phyloP scores from a whole-genome alignment of 2,113 vertebrate species.

The Stomatorhinus ivindoensis region DNA sequence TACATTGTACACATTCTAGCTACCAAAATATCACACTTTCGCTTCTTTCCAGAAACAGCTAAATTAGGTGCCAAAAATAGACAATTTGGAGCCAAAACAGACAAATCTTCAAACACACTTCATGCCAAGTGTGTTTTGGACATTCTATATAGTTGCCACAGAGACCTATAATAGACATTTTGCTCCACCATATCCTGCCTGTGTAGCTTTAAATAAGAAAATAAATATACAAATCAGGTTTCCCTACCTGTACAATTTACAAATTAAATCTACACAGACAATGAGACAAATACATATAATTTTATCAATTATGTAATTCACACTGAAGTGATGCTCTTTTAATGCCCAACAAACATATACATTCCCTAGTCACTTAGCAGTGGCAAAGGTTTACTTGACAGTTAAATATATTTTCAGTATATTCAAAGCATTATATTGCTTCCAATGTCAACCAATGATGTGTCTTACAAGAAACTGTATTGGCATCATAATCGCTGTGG shows the following conservation, averaged over 20 bases:
- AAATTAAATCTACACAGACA: slow-evolving; percentile 10
- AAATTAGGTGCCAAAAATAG: not conserved
- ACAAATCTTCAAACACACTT: not conserved
- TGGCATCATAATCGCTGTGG: not conserved
- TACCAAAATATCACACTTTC: not conserved
- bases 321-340: not conserved
- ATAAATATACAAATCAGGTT: slow-evolving; percentile 1
- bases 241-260: not conserved
- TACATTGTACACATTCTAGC: slow-evolving; percentile 12
- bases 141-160: not conserved
- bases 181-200: not conserved
- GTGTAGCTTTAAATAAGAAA: not conserved
- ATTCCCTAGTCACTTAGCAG: not conserved
- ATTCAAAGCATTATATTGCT: slow-evolving; percentile 1
- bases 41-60: not conserved
- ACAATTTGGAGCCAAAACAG: slow-evolving; percentile 1
- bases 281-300: not conserved
- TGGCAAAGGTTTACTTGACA: not conserved
- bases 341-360: slow-evolving; percentile 10
- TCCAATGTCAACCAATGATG: not conserved
- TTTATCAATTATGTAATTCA: not conserved
- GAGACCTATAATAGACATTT: not conserved
- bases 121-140: not conserved
- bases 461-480: not conserved
- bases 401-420: not conserved